Evolutionary conservation across 2,888 invertebrate species (phyloP).

Genomic region (Leptogaster cylindrica): DNA sequence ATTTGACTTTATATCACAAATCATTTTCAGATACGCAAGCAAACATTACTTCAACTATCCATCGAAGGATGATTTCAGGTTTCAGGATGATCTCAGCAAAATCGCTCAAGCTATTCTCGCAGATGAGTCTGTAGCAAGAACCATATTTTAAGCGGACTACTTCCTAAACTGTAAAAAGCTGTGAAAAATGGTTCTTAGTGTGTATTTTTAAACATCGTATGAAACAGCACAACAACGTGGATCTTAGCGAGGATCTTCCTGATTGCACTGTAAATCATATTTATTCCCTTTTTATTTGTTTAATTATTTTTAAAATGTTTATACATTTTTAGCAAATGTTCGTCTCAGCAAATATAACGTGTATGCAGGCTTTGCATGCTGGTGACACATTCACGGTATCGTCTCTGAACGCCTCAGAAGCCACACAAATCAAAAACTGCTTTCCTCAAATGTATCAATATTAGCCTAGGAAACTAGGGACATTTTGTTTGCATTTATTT

Average conservation of each 20-base stretch:
- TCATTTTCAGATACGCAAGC: too few relatives aligned
- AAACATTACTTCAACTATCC: too few relatives aligned
- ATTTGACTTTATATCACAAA: too few relatives aligned
- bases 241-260: conserved; percentile 62
- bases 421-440: conserved; percentile 70
- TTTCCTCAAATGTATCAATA: conserved; percentile 81
- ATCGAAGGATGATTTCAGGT: too few relatives aligned
- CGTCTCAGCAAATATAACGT: conserved; percentile 76
- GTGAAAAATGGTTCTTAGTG: conserved; percentile 67
- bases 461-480: too few relatives aligned
- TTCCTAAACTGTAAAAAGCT: conserved; percentile 66
- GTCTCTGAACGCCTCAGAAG: too few relatives aligned
- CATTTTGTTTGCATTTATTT: conserved; percentile 17
- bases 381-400: conserved; percentile 71
- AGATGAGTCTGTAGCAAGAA: too few relatives aligned
- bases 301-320: neutral
- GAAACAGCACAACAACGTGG: conserved; percentile 62
- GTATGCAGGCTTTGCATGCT: conserved; percentile 81
- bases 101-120: too few relatives aligned
- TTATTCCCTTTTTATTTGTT: neutral
- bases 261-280: conserved; percentile 61
- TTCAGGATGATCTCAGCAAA: too few relatives aligned
- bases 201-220: conserved; percentile 65
- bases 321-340: conserved; percentile 72
- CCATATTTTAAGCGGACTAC: conserved; percentile 66